Evolutionary conservation across 2,888 invertebrate species (phyloP).

Genomic region (Nephrocerus scutellatus): DNA sequence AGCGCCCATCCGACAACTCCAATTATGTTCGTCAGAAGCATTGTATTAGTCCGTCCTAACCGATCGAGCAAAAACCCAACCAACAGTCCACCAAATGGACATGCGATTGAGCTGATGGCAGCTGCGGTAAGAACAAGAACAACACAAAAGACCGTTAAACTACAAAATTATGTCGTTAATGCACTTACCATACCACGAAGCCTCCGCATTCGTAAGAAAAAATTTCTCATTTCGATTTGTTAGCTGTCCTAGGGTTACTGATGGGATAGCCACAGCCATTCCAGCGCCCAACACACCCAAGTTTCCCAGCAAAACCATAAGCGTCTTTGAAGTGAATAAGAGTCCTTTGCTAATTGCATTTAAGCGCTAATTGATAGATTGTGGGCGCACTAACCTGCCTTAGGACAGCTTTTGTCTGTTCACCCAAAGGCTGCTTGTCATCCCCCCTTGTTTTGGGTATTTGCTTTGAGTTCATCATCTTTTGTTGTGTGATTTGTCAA

Average conservation of each 20-base stretch:
- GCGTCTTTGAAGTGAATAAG: conserved; percentile 23
- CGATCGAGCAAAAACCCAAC: conserved; percentile 44
- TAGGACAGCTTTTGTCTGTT: conserved; percentile 17
- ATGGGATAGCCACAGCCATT: conserved; percentile 44
- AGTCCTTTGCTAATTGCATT: neutral
- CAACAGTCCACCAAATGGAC: conserved; percentile 44
- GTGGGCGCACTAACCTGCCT: conserved; percentile 21
- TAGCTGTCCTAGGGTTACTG: conserved; percentile 40
- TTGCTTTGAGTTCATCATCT: too few relatives aligned
- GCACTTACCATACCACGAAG: conserved; percentile 42
- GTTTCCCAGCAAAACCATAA: conserved; percentile 44
- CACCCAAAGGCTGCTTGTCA: conserved; percentile 19
- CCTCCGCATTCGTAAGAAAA: conserved; percentile 35
- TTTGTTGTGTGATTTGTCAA: too few relatives aligned
- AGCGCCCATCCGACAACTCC: conserved; percentile 44
- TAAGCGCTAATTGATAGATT: neutral
- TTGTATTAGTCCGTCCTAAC: conserved; percentile 43
- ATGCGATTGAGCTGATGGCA: conserved; percentile 44
- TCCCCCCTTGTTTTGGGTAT: too few relatives aligned
- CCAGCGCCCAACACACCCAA: conserved; percentile 42
- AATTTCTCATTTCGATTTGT: conserved; percentile 33
- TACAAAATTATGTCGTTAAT: neutral
- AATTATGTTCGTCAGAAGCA: conserved; percentile 39
- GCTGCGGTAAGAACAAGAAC: conserved; percentile 26
- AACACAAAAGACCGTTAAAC: neutral